phyloP scores from a whole-genome alignment of 1,140 invertebrate genomes.

The Drosophila nigromelanica region DNA sequence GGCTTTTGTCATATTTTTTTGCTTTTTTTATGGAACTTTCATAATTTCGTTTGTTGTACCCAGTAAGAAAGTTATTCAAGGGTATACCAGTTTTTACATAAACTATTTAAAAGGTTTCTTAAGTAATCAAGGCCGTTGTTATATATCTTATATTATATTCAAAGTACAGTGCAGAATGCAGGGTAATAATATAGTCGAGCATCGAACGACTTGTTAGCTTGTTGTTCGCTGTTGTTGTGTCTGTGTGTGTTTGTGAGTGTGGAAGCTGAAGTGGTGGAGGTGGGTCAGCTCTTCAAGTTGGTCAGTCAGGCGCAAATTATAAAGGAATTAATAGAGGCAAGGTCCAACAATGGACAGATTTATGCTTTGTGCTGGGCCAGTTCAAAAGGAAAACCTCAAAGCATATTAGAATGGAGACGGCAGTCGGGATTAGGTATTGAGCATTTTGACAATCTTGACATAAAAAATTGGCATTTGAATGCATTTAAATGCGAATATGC shows the following conservation, averaged over 20 bases:
- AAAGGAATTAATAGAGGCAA: slow-evolving; percentile 75
- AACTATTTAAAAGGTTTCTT: no score
- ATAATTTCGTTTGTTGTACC: slow-evolving; percentile 35
- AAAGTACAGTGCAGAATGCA: neutral
- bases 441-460: slow-evolving; percentile 68
- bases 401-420: slow-evolving; percentile 36
- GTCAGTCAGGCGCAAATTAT: slow-evolving; percentile 81
- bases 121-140: no score
- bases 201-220: no score
- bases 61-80: neutral
- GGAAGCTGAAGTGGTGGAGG: slow-evolving; percentile 51
- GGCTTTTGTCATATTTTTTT: slow-evolving; percentile 56
- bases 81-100: slow-evolving; percentile 24
- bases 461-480: slow-evolving; percentile 76
- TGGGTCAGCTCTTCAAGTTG: slow-evolving; percentile 50
- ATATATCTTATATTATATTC: neutral
- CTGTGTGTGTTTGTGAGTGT: slow-evolving; percentile 17
- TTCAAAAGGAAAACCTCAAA: slow-evolving; percentile 64
- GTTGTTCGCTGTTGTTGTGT: slow-evolving; percentile 1
- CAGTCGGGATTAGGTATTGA: slow-evolving; percentile 60
- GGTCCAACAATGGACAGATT: slow-evolving; percentile 51
- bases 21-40: slow-evolving; percentile 47
- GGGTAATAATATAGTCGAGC: slow-evolving; percentile 10
- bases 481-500: slow-evolving; percentile 65
- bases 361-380: slow-evolving; percentile 46